These are phyloP conservation scores for Tineola bisselliella DNA, from an alignment of 2,888 invertebrate genomes.

Conservation along the genomic window DNA sequence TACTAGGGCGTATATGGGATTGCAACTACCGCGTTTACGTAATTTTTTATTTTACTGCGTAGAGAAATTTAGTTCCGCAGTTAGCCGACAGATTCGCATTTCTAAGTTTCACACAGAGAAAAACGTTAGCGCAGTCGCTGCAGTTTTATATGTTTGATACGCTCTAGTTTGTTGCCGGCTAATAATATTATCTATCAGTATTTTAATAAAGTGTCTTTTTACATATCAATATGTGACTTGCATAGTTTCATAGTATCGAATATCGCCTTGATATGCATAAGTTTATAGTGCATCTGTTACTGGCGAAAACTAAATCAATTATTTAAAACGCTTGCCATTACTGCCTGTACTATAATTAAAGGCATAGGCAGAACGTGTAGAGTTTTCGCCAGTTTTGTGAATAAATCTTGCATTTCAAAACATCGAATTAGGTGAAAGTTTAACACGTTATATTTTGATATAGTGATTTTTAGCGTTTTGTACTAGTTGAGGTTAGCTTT, in stretches of 20 bases:
- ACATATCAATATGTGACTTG: constrained; percentile 67
- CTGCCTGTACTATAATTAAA: no score
- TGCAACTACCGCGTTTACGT: no score
- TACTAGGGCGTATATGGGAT: no score
- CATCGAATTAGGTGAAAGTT: constrained; percentile 19
- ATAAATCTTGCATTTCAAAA: constrained; percentile 32
- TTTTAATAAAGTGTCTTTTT: constrained; percentile 53
- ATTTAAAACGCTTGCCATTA: no score
- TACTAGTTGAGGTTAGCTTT: background rate
- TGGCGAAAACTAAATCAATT: background rate
- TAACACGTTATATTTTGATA: constrained; percentile 2
- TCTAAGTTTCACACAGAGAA: background rate
- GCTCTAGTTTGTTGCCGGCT: constrained; percentile 23
- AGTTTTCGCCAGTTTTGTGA: constrained; percentile 21
- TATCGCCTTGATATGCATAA: constrained; percentile 38
- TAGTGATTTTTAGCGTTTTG: constrained; percentile 4
- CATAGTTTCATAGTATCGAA: constrained; percentile 42
- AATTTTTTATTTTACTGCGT: no score
- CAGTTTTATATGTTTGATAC: constrained; percentile 20
- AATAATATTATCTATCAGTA: constrained; percentile 48
- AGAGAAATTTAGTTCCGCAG: no score
- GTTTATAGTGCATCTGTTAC: background rate
- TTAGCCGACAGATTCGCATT: background rate
- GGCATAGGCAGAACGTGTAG: background rate
- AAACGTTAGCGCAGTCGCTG: background rate